phyloP scores from a whole-genome alignment of 2,113 vertebrate genomes.

The Gallinago undulata region DNA sequence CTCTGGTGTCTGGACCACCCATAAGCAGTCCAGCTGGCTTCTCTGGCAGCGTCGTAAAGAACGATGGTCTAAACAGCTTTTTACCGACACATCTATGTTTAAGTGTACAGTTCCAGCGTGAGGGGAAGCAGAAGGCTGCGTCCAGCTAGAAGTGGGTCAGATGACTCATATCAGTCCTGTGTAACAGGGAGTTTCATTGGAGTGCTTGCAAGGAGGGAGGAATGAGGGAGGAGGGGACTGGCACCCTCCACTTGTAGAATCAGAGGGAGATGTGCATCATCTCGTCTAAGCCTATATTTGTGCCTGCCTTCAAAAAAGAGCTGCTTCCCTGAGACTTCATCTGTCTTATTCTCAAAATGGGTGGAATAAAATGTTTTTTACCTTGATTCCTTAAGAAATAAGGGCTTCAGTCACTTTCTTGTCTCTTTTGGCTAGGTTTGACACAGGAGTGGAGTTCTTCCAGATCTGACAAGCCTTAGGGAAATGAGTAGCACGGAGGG shows the following conservation, averaged over 20 bases:
- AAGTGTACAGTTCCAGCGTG: neutral
- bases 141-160: constrained; percentile 48
- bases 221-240: neutral
- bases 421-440: neutral
- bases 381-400: neutral
- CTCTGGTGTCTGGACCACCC: constrained; percentile 42
- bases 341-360: neutral
- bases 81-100: neutral
- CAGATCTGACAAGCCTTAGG: neutral
- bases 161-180: neutral
- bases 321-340: neutral
- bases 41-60: neutral
- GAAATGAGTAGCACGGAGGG: neutral
- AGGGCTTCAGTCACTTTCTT: neutral
- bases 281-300: neutral
- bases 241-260: neutral
- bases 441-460: accelerated
- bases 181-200: neutral
- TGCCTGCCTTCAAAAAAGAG: neutral
- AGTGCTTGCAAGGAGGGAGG: neutral
- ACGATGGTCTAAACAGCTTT: constrained; percentile 1
- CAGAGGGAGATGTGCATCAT: neutral
- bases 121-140: neutral
- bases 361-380: neutral
- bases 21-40: constrained; percentile 42